These are phyloP conservation scores for Steinernema carpocapsae DNA, from an alignment of 2,888 invertebrate species.

Conservation along the genomic window DNA sequence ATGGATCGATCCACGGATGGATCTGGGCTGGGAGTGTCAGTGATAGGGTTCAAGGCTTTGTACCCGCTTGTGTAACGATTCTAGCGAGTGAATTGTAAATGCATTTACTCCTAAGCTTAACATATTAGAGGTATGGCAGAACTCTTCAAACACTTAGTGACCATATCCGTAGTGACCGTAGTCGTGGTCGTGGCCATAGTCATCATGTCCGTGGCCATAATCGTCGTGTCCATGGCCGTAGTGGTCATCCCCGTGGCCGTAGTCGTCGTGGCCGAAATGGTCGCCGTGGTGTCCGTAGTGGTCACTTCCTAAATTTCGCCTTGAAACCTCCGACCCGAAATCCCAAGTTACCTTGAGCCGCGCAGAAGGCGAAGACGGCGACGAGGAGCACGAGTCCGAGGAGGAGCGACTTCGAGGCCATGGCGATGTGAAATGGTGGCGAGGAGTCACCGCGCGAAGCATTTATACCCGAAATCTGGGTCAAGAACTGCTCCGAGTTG, in stretches of 20 bases:
- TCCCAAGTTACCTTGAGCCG: background rate
- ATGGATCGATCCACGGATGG: slow-evolving; percentile 38
- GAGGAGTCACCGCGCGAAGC: too few species aligned
- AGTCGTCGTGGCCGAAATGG: slow-evolving; percentile 3
- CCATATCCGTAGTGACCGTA: background rate
- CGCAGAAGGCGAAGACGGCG: slow-evolving; percentile 7
- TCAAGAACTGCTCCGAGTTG: too few species aligned
- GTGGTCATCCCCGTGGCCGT: too few species aligned
- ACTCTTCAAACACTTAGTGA: too few species aligned
- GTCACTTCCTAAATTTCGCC: background rate
- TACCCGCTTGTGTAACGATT: slow-evolving; percentile 22
- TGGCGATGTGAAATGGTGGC: too few species aligned
- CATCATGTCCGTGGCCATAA: too few species aligned
- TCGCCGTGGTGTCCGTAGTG: slow-evolving; percentile 6
- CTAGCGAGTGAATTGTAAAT: slow-evolving; percentile 12
- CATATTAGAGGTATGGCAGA: too few species aligned
- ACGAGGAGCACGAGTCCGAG: background rate
- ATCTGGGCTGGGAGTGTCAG: slow-evolving; percentile 27
- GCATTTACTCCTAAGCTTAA: too few species aligned
- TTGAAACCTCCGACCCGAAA: background rate
- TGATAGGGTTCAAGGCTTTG: slow-evolving; percentile 9
- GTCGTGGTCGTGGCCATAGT: too few species aligned
- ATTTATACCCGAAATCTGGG: too few species aligned
- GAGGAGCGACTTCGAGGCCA: too few species aligned
- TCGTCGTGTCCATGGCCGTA: too few species aligned